A percentile compares a stretch with the other conserved stretches of the same genome.
phyloP scores from a whole-genome alignment of 1,140 invertebrate genomes.

The Heterodera schachtii region DNA sequence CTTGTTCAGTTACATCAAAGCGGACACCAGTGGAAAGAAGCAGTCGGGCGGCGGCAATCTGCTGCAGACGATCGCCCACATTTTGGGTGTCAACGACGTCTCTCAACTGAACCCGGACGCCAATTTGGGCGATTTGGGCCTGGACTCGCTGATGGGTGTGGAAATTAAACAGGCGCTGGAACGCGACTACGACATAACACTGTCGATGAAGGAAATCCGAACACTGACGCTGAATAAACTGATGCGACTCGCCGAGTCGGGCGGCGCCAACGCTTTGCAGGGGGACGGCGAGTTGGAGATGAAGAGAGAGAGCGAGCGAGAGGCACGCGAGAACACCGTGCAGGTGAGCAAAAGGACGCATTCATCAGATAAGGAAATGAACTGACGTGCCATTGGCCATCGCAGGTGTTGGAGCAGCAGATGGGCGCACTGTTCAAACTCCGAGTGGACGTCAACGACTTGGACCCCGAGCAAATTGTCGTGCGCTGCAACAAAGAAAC shows the following conservation, averaged over 20 bases:
- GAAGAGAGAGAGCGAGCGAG: slow-evolving; percentile 57
- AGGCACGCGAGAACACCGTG: slow-evolving; percentile 52
- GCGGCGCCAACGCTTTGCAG: slow-evolving; percentile 52
- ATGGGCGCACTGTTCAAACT: slow-evolving; percentile 65
- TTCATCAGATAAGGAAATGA: too few relatives aligned
- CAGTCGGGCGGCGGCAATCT: slow-evolving; percentile 80
- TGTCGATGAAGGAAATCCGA: slow-evolving; percentile 87
- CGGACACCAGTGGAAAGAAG: slow-evolving; percentile 69
- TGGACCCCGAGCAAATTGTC: slow-evolving; percentile 69
- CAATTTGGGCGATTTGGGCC: slow-evolving; percentile 85
- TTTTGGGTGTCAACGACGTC: slow-evolving; percentile 77
- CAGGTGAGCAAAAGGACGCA: slow-evolving; percentile 15
- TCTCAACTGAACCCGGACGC: slow-evolving; percentile 76
- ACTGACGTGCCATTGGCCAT: too few relatives aligned
- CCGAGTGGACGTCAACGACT: slow-evolving; percentile 66
- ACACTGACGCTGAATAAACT: slow-evolving; percentile 71
- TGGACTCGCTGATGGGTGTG: slow-evolving; percentile 96
- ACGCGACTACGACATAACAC: slow-evolving; percentile 82
- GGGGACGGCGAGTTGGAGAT: slow-evolving; percentile 59
- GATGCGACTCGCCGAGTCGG: slow-evolving; percentile 71
- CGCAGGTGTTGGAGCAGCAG: slow-evolving; percentile 63
- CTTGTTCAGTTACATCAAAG: slow-evolving; percentile 68
- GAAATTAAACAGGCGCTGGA: slow-evolving; percentile 96
- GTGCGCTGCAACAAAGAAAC: slow-evolving; percentile 68
- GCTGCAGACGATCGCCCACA: slow-evolving; percentile 72